A percentile compares a stretch with the other conserved stretches of the same genome.
Evolutionary conservation across 2,888 invertebrate species (phyloP).

Genomic region (Erynnis tages): DNA sequence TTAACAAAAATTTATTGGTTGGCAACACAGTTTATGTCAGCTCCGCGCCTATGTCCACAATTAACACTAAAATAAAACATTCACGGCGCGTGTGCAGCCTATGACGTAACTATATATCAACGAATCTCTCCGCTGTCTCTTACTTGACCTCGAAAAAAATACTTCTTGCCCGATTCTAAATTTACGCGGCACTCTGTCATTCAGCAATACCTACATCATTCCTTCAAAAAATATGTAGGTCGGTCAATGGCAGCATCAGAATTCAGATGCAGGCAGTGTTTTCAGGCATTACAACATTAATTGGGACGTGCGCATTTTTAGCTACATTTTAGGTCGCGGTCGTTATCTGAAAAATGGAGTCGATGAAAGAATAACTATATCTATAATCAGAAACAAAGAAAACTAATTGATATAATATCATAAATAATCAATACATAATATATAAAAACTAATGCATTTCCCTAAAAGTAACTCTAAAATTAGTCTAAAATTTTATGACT

Average conservation of each 20-base stretch:
- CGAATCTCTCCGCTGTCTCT: slow-evolving; percentile 45
- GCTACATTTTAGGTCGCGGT: slow-evolving; percentile 30
- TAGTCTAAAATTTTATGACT: too few species aligned
- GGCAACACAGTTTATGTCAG: slow-evolving; percentile 32
- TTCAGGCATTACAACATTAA: slow-evolving; percentile 41
- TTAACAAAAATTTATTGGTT: slow-evolving; percentile 17
- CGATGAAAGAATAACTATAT: background rate
- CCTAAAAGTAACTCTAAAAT: too few species aligned
- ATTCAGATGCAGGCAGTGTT: slow-evolving; percentile 44
- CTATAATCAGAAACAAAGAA: too few species aligned
- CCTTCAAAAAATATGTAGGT: slow-evolving; percentile 61
- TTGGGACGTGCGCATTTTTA: slow-evolving; percentile 40
- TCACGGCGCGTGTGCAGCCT: slow-evolving; percentile 45
- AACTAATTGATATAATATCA: too few species aligned
- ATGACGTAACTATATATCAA: slow-evolving; percentile 56
- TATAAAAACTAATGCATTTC: too few species aligned
- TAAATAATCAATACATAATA: too few species aligned
- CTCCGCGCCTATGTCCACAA: slow-evolving; percentile 37
- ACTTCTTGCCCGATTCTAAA: slow-evolving; percentile 59
- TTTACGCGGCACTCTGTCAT: slow-evolving; percentile 60
- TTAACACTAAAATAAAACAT: slow-evolving; percentile 44
- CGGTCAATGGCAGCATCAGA: slow-evolving; percentile 66
- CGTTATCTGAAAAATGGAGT: slow-evolving; percentile 10
- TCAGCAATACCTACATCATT: slow-evolving; percentile 62
- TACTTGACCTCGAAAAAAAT: slow-evolving; percentile 63